Evolutionary conservation across 2,113 vertebrate genomes (phyloP).

Genomic region (Megalops atlanticus): DNA sequence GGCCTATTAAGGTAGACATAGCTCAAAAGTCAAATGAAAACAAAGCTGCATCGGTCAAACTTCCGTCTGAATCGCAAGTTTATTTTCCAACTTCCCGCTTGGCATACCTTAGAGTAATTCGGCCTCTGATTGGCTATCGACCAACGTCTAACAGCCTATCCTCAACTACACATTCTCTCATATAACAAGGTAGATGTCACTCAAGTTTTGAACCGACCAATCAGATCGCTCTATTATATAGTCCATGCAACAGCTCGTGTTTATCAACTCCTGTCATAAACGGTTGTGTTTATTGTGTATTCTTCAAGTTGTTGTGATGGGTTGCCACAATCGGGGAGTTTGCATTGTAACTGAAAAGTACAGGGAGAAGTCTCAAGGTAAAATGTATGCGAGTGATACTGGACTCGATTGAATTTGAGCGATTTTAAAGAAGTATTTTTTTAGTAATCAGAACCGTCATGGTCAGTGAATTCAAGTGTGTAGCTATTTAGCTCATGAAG

Average conservation of each 20-base stretch:
- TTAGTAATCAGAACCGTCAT: too few species aligned
- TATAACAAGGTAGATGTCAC: neutral
- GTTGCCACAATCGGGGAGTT: too few species aligned
- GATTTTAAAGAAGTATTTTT: too few species aligned
- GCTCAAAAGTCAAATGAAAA: conserved; percentile 35
- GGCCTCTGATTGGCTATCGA: conserved; percentile 44
- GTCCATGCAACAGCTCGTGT: too few species aligned
- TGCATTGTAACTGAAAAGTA: too few species aligned
- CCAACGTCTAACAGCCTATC: neutral
- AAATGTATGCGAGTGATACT: too few species aligned
- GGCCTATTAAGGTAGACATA: neutral
- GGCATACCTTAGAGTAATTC: neutral
- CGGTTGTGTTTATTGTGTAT: neutral
- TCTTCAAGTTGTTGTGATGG: too few species aligned
- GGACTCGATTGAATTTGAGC: too few species aligned
- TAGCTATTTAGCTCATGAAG: too few species aligned
- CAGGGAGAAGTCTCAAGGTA: too few species aligned
- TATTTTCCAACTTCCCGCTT: conserved; percentile 60
- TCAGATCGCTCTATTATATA: neutral
- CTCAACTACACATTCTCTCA: neutral
- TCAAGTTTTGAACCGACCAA: neutral
- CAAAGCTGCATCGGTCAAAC: neutral
- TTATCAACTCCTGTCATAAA: neutral
- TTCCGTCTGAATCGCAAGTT: conserved; percentile 41
- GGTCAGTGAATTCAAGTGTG: too few species aligned